Conservation (phyloP, 2,888 invertebrate species). For the Pollenia griseotomentosa region DNA sequence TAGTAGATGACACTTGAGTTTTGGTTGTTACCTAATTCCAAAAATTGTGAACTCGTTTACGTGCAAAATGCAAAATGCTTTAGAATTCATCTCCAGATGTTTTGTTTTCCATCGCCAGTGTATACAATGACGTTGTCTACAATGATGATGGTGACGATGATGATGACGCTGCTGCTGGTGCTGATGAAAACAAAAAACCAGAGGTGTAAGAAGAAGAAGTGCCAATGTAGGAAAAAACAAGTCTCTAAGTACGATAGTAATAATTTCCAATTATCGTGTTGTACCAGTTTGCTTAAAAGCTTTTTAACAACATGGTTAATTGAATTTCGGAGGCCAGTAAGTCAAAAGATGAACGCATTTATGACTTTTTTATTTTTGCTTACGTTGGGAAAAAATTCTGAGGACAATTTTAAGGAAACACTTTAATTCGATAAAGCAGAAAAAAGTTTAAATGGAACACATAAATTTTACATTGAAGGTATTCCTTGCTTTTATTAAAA, state of each 20-base stretch:
- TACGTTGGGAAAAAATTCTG: conserved; percentile 11
- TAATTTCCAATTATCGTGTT: conserved; percentile 75
- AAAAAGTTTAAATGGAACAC: not conserved
- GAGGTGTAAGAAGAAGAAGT: not conserved
- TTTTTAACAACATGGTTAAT: conserved; percentile 76
- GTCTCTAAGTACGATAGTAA: conserved; percentile 61
- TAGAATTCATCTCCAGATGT: conserved; percentile 20
- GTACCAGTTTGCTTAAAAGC: conserved; percentile 75
- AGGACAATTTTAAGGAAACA: conserved; percentile 18
- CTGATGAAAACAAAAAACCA: not conserved
- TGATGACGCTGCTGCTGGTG: not conserved
- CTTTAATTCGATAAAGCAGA: not conserved
- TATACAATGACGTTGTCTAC: conserved; percentile 2
- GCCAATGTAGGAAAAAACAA: conserved; percentile 26
- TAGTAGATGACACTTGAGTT: conserved; percentile 40
- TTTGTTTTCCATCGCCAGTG: not conserved
- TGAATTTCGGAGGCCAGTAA: conserved; percentile 74
- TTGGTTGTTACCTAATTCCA: conserved; percentile 33
- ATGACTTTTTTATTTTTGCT: not conserved
- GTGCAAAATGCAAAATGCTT: conserved; percentile 33
- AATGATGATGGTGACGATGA: not conserved
- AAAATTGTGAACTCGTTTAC: conserved; percentile 34
- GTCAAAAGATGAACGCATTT: conserved; percentile 57
- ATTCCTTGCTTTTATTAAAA: not conserved
- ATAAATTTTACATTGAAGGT: not conserved